Evolutionary conservation across 1,140 invertebrate genomes (phyloP).

Genomic region (Drosophila repletoides): DNA sequence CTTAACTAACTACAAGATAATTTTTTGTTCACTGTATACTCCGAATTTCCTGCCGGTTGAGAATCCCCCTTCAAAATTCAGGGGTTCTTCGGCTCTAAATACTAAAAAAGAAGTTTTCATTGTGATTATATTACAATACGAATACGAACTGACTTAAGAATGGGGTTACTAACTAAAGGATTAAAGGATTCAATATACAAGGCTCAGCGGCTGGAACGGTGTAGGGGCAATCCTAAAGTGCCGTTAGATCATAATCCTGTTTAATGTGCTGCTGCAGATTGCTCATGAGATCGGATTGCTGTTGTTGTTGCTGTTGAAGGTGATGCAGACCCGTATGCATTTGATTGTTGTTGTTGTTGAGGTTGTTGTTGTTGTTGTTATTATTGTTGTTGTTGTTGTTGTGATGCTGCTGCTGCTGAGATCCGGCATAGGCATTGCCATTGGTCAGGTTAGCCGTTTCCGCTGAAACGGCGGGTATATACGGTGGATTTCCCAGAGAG

Average conservation of each 20-base stretch:
- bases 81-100: constrained; percentile 19
- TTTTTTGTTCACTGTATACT: constrained; percentile 73
- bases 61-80: too few relatives aligned
- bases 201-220: not conserved
- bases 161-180: constrained; percentile 32
- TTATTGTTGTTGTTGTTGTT: constrained; percentile 46
- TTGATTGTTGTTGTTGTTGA: constrained; percentile 67
- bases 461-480: constrained; percentile 66
- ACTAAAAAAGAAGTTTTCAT: constrained; percentile 20
- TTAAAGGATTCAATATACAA: constrained; percentile 43
- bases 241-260: constrained; percentile 89
- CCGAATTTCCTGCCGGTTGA: constrained; percentile 63
- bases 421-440: constrained; percentile 51
- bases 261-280: constrained; percentile 84
- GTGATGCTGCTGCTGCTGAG: constrained; percentile 58
- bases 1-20: constrained; percentile 58
- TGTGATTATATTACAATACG: constrained; percentile 29
- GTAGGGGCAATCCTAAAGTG: constrained; percentile 84
- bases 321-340: constrained; percentile 62
- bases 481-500: constrained; percentile 73
- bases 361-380: constrained; percentile 61
- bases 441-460: constrained; percentile 51
- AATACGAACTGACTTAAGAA: constrained; percentile 20
- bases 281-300: constrained; percentile 75
- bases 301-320: constrained; percentile 68